Evolutionary conservation across 2,113 vertebrate genomes (phyloP).

Genomic region (Vombatus ursinus): DNA sequence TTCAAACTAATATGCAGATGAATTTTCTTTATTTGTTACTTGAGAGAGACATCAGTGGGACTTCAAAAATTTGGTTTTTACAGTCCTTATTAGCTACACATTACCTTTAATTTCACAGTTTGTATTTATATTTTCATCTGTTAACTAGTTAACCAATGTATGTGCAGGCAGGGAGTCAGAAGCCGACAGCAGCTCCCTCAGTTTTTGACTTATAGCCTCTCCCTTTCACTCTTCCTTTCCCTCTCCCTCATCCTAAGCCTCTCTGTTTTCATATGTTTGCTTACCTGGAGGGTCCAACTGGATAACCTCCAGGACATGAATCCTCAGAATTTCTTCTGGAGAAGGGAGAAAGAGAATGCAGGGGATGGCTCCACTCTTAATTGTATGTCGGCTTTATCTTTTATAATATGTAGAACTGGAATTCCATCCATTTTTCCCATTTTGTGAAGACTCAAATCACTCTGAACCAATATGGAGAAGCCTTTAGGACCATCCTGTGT

Average conservation of each 20-base stretch:
- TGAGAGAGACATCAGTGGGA: background rate
- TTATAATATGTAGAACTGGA: background rate
- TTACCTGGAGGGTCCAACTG: background rate
- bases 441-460: background rate
- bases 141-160: no score
- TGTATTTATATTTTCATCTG: no score
- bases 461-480: background rate
- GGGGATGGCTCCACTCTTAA: background rate
- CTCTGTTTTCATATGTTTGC: background rate
- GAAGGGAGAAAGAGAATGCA: background rate
- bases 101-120: background rate
- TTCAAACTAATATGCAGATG: slow-evolving; percentile 49
- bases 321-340: background rate
- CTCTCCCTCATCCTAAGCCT: background rate
- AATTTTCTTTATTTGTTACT: slow-evolving; percentile 38
- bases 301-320: background rate
- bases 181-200: background rate
- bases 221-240: background rate
- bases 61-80: slow-evolving; percentile 8
- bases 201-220: background rate
- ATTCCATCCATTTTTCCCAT: background rate
- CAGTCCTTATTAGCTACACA: background rate
- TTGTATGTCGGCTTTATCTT: background rate
- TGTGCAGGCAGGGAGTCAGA: no score
- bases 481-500: background rate